Evolutionary conservation across 2,113 vertebrate genomes (phyloP).

Genomic region (Agapornis roseicollis): DNA sequence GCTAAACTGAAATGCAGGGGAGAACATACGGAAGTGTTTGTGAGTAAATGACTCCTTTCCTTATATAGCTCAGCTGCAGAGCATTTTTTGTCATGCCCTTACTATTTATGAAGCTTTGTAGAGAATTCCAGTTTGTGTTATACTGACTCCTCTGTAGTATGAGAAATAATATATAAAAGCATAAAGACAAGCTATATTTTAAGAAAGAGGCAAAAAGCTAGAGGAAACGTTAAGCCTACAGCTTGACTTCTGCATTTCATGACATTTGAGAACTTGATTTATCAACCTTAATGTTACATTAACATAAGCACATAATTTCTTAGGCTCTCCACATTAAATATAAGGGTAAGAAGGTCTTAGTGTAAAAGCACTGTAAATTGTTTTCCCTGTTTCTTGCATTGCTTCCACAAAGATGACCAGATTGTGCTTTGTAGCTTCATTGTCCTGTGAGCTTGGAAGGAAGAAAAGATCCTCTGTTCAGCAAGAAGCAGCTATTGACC

Average conservation of each 20-base stretch:
- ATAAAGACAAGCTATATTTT: background rate
- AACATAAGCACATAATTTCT: background rate
- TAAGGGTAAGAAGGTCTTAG: background rate
- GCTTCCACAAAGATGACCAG: background rate
- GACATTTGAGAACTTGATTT: conserved; percentile 27
- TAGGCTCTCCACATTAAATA: background rate
- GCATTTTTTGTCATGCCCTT: background rate
- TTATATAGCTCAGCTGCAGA: background rate
- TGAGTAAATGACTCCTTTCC: background rate
- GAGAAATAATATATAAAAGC: conserved; percentile 2
- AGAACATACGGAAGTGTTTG: background rate
- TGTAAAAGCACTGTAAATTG: background rate
- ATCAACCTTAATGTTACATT: conserved; percentile 20
- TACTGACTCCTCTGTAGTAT: background rate
- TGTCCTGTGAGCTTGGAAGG: background rate
- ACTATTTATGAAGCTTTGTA: background rate
- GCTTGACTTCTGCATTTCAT: background rate
- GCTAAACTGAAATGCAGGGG: background rate
- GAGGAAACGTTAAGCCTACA: background rate
- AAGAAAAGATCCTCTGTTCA: background rate
- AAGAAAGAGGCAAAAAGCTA: background rate
- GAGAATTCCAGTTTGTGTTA: background rate
- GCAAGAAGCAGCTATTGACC: background rate
- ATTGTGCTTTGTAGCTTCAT: background rate
- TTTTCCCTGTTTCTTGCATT: background rate